Evolutionary conservation across 2,113 vertebrate species (phyloP), one percentile per base, ranked within the genome.

Genomic region (Stigmatopora argus): DNA sequence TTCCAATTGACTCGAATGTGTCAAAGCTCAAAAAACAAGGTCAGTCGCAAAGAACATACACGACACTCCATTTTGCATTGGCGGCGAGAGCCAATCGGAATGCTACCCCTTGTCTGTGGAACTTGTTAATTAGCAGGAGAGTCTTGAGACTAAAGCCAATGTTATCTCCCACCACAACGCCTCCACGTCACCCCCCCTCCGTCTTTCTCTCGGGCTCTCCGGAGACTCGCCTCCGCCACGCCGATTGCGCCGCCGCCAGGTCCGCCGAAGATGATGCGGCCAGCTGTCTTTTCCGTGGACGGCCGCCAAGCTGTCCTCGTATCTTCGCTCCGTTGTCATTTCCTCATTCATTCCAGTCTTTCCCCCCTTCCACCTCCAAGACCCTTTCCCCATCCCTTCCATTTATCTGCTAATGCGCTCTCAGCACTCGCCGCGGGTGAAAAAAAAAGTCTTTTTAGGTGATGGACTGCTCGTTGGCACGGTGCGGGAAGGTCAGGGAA

Each of bases 261-360:
- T 90, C 86, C 88, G 86, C 85, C 88, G 89, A 90, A 89, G 88
- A 89, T 90, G 86, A 85, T 86, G 44, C 77, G 83, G 89, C 87
- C 90, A 91, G 89, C 90, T 92, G 90, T 90, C 90, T 81, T 83
- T 73, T 85, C 81, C 77, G 71, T 90, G 88, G 90, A 87, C 64
- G 63, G 35, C 83, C 84, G 87, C 87, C 87, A 90, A 78, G 67
- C 70, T 64, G 72, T 82, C 74, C 69, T 69, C 66, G 66, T 78
- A 80, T 83, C 82, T 83, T 85, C 80, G 21, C 62, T 79, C 73
- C 69, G 51, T 83, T 86, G 78, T 82, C 83, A 74, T 85, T 87
- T 82, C 56, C 80, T 77, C 69, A 11, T 86, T 88, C 83, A 81
- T 86, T 86, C 74, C 75, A 74, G 63, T 81, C 74, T 82, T 73